Conservation (phyloP, 2,888 invertebrate species). For the Alloscopus bannaensis region DNA sequence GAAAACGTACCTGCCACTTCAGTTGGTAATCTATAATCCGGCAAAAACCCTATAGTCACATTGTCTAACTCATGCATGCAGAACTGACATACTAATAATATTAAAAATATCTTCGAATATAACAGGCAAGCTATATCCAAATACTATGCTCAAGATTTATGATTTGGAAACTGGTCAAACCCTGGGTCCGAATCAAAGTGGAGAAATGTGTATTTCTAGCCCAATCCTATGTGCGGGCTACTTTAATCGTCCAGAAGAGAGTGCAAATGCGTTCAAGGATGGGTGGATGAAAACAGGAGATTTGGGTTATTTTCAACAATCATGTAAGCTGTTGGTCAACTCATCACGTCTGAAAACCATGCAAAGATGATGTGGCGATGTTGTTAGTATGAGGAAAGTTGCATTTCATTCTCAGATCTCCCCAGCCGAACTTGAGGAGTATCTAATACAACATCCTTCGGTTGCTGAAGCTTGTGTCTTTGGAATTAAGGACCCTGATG, state of each 20-base stretch:
- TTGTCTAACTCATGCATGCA: neutral
- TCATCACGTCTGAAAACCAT: too few species aligned
- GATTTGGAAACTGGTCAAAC: slow-evolving; percentile 67
- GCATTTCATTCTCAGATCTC: slow-evolving; percentile 65
- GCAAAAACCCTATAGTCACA: neutral
- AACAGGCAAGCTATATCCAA: slow-evolving; percentile 68
- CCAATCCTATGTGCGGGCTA: slow-evolving; percentile 70
- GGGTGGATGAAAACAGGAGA: slow-evolving; percentile 71
- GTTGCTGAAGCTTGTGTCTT: slow-evolving; percentile 70
- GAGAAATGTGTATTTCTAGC: slow-evolving; percentile 67
- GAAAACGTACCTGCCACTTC: slow-evolving; percentile 59
- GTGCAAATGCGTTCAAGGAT: slow-evolving; percentile 49
- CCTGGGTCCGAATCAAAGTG: slow-evolving; percentile 65
- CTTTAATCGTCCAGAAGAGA: slow-evolving; percentile 69
- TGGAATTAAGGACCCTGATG: slow-evolving; percentile 71
- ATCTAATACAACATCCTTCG: slow-evolving; percentile 67
- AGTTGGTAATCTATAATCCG: slow-evolving; percentile 33
- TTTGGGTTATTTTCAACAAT: slow-evolving; percentile 70
- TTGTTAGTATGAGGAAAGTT: neutral
- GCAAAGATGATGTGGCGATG: neutral
- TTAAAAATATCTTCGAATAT: neutral
- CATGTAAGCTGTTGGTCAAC: slow-evolving; percentile 68
- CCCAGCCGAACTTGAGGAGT: slow-evolving; percentile 71
- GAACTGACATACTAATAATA: neutral
- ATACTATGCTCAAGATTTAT: slow-evolving; percentile 65